A percentile compares a stretch with the other conserved stretches of the same genome.
phyloP scores from a whole-genome alignment of 64 coral and sea anemone species.

The Dendronephthya gigantea region DNA sequence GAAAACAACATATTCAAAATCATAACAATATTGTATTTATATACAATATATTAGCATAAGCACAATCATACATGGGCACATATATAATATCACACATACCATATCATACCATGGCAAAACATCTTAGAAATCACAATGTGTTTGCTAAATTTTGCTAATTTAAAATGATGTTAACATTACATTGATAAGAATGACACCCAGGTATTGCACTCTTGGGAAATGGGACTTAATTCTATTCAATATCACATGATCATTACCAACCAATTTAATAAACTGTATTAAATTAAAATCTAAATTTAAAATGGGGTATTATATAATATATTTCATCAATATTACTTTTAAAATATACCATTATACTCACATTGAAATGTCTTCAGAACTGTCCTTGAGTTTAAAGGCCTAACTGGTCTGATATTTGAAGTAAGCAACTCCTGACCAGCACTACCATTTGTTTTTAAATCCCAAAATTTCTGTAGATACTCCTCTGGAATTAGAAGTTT shows the following conservation, averaged over 20 bases:
- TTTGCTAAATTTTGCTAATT: too few species aligned
- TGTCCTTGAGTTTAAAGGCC: background rate
- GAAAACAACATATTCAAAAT: background rate
- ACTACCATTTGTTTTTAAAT: background rate
- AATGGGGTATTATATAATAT: too few species aligned
- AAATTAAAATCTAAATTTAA: too few species aligned
- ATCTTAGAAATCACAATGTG: background rate
- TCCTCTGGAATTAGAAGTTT: background rate
- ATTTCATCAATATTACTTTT: background rate
- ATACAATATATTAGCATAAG: background rate
- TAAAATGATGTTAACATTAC: too few species aligned
- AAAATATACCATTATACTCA: background rate
- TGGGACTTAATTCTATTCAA: too few species aligned
- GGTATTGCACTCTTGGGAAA: too few species aligned
- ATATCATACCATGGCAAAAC: too few species aligned
- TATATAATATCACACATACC: background rate
- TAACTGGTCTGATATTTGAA: background rate
- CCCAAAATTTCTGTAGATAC: background rate
- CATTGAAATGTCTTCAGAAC: slow-evolving; percentile 14
- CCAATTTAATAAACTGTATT: too few species aligned
- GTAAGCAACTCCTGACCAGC: background rate
- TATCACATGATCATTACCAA: too few species aligned
- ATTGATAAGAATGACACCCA: too few species aligned
- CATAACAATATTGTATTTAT: background rate
- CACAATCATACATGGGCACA: background rate